A percentile compares a stretch with the other conserved stretches of the same genome.
Conservation (phyloP, 2,888 invertebrate genomes). For the Nemotelus pantherinus region DNA sequence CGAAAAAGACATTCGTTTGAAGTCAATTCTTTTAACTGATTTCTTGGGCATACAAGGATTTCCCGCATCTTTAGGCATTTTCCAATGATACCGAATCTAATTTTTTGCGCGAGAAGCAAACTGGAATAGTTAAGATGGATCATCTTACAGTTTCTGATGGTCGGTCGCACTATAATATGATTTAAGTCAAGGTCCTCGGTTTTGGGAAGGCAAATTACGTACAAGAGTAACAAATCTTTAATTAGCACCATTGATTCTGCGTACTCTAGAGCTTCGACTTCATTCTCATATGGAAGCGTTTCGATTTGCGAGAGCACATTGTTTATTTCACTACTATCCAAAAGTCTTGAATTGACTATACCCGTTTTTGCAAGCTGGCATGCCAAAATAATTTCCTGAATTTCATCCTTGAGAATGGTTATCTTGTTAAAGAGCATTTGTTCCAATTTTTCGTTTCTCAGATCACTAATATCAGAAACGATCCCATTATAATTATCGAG, state of each 20-base stretch:
- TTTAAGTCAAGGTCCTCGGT: conserved; percentile 25
- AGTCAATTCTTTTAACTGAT: background rate
- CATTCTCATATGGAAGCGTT: conserved; percentile 49
- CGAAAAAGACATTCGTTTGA: conserved; percentile 26
- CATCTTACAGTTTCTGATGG: conserved; percentile 31
- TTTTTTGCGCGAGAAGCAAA: conserved; percentile 8
- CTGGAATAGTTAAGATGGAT: conserved; percentile 27
- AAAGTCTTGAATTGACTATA: conserved; percentile 6
- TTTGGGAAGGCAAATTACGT: conserved; percentile 8
- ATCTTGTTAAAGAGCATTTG: conserved; percentile 11
- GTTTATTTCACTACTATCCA: background rate
- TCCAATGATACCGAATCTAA: background rate
- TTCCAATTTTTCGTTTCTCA: background rate
- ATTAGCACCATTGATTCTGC: conserved; percentile 48
- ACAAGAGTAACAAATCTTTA: conserved; percentile 43
- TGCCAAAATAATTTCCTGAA: conserved; percentile 17
- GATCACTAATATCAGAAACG: background rate
- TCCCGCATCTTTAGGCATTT: conserved; percentile 6
- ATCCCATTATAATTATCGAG: conserved; percentile 44
- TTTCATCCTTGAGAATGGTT: conserved; percentile 1
- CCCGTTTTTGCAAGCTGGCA: conserved; percentile 15
- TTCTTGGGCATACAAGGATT: background rate
- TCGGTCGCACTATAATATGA: conserved; percentile 25
- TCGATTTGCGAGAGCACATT: conserved; percentile 41
- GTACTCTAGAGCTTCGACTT: conserved; percentile 34